Evolutionary conservation across 1,140 invertebrate species (phyloP), one percentile per base, ranked within the genome.

Genomic region (Hermetia illucens): DNA sequence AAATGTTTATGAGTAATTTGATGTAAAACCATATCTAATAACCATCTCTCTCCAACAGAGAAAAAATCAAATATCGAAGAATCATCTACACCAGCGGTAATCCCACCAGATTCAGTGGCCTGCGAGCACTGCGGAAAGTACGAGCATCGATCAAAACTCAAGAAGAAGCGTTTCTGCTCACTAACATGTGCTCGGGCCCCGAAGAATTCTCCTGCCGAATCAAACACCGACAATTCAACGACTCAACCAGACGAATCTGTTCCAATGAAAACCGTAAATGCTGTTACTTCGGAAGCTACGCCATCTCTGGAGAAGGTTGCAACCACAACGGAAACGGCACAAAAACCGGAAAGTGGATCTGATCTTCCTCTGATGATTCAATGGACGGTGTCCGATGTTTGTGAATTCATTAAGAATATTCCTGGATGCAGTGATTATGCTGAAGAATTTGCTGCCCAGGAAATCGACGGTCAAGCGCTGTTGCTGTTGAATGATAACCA

Each of bases 401-500:
- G 75, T 52, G 85, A 93, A 29, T 94, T 93, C 49, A 85, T 94
- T 42, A 72, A 78, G 39, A 81, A 76, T 44, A 66, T 94, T 39
- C 82, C 82, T 0, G 92, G 90, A 0, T 95, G 91, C 58, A 72
- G 78, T 2, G 82, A 89, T 48, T 95, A 95, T 54, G 91, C 89
- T 1, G 89, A 95, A 54, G 91, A 95, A 57, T 97, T 97, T 66
- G 74, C 81, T 1, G 77, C 85, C 36, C 90, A 96, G 56, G 91
- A 96, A 63, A 95, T 97, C 44, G 91, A 96, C 54, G 91, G 91
- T 0, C 88, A 95, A 55, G 91, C 91, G 5, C 60, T 97, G 16
- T 74, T 95, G 68, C 65, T 96, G 31, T 73, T 96, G n/a, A 90
- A 91, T 56, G 89, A 90, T 42, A 89, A 95, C 52, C 90, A 97